These are phyloP conservation scores for Heliornis fulica DNA, from an alignment of 2,113 vertebrate species.

Conservation along the genomic window DNA sequence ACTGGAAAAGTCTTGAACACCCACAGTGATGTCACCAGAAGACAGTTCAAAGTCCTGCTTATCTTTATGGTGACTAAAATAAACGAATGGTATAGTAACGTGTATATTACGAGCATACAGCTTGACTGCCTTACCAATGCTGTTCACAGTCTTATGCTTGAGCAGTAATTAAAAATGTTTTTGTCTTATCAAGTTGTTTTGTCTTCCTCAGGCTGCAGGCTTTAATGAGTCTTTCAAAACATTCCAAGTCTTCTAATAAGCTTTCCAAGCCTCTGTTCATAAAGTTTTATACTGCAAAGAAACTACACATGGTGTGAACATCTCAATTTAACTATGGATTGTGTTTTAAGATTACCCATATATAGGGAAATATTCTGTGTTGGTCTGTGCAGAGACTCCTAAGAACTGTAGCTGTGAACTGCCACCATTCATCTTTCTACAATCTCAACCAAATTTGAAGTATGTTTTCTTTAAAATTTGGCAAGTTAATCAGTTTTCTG, in stretches of 20 bases:
- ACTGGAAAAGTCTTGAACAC: neutral
- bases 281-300: neutral
- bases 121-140: neutral
- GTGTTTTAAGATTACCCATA: neutral
- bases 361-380: neutral
- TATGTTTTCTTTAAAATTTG: neutral
- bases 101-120: neutral
- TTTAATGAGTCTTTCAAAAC: neutral
- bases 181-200: neutral
- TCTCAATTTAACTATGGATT: neutral
- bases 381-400: neutral
- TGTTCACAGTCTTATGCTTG: neutral
- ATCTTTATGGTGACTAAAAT: neutral
- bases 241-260: too few species aligned
- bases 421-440: neutral
- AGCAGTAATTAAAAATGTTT: neutral
- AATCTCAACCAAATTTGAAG: neutral
- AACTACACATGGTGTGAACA: neutral
- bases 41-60: neutral
- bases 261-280: neutral
- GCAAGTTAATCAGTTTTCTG: neutral
- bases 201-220: neutral
- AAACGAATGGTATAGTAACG: neutral
- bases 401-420: neutral
- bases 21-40: neutral